Evolutionary conservation across 2,888 invertebrate species (phyloP).

Genomic region (Chymomyza fuscimana): DNA sequence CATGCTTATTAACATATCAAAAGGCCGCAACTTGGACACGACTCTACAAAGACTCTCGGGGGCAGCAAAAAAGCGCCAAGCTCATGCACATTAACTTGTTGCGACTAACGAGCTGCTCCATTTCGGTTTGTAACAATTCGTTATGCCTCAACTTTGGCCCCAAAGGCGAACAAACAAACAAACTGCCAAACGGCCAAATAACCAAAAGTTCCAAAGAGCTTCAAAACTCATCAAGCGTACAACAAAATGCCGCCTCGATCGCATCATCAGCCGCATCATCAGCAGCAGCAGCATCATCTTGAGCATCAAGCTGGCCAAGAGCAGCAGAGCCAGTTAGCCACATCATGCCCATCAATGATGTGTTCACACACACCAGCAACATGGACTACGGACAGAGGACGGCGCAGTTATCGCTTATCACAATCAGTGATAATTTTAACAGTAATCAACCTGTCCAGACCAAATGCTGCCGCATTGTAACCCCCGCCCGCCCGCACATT

Average conservation of each 20-base stretch:
- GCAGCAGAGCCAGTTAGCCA: constrained; percentile 27
- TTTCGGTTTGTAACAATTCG: constrained; percentile 75
- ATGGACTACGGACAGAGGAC: constrained; percentile 6
- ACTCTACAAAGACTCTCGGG: not conserved
- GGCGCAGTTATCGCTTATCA: constrained; percentile 70
- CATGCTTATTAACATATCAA: constrained; percentile 73
- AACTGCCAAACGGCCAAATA: constrained; percentile 24
- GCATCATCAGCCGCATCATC: constrained; percentile 14
- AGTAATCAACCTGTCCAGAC: constrained; percentile 74
- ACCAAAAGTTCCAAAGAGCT: not conserved
- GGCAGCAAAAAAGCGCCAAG: constrained; percentile 13
- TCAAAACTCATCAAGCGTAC: constrained; percentile 46
- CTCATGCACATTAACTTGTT: constrained; percentile 70
- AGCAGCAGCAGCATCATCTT: not conserved
- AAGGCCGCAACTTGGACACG: not conserved
- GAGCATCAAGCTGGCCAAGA: constrained; percentile 3
- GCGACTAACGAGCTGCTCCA: constrained; percentile 71
- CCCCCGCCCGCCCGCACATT: constrained; percentile 20
- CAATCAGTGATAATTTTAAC: constrained; percentile 75
- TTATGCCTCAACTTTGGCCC: constrained; percentile 54
- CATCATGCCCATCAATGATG: constrained; percentile 59
- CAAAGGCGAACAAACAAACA: constrained; percentile 34
- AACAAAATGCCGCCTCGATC: constrained; percentile 20
- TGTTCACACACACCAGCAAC: constrained; percentile 51
- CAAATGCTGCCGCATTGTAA: constrained; percentile 40